phyloP scores from a whole-genome alignment of 2,797 vertebrate genomes.

The Enteromius trimaculatus region DNA sequence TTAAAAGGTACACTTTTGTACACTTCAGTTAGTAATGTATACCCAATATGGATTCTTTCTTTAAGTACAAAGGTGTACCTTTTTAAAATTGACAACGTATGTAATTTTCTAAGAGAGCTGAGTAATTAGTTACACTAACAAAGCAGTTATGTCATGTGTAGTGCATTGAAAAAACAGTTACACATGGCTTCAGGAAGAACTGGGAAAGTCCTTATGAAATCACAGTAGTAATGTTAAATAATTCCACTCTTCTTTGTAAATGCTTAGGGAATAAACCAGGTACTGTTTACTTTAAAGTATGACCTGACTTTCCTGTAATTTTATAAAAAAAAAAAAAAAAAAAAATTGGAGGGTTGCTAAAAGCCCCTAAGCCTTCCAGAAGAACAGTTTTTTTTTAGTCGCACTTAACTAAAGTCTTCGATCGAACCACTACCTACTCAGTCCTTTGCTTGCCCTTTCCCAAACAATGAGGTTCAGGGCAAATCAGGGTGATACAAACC shows the following conservation, averaged over 20 bases:
- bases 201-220: slow-evolving; percentile 16
- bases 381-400: not conserved
- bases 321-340: not conserved
- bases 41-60: not conserved
- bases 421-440: slow-evolving; percentile 1
- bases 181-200: not conserved
- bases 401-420: not conserved
- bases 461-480: not conserved
- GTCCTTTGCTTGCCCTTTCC: not conserved
- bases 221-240: not conserved
- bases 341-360: not conserved
- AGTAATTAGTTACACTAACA: not conserved
- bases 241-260: not conserved
- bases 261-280: slow-evolving; percentile 4
- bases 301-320: not conserved
- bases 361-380: not conserved
- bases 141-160: not conserved
- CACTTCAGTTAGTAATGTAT: not conserved
- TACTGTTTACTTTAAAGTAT: not conserved
- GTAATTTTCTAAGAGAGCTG: not conserved
- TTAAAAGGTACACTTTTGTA: not conserved
- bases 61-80: not conserved
- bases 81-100: not conserved
- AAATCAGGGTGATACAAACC: not conserved
- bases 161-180: not conserved